These are phyloP conservation scores for Glossophaga mutica DNA, from an alignment of 2,797 vertebrate genomes.

Conservation along the genomic window DNA sequence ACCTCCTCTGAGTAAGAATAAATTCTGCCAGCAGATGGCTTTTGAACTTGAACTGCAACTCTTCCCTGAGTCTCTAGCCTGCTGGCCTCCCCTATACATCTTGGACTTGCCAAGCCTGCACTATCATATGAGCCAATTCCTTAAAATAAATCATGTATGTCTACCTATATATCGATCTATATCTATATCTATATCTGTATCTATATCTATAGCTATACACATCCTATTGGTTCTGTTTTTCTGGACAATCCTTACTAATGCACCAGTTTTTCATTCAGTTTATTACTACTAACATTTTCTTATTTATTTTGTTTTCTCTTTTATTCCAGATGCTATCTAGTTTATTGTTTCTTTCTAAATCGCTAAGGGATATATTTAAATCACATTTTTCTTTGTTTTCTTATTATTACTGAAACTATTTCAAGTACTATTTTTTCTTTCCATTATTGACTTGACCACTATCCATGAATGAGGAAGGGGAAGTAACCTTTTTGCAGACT, in stretches of 20 bases:
- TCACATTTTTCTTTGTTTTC: background rate
- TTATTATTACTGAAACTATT: background rate
- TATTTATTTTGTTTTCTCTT: background rate
- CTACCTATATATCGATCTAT: background rate
- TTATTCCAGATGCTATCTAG: background rate
- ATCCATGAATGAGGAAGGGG: background rate
- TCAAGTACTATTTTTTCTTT: constrained; percentile 22
- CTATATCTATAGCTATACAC: background rate
- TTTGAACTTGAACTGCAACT: background rate
- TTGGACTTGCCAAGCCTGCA: background rate
- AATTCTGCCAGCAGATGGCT: background rate
- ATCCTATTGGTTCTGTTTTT: background rate
- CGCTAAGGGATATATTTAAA: background rate
- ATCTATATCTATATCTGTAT: background rate
- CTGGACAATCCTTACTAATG: background rate
- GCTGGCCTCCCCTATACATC: background rate
- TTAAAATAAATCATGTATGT: background rate
- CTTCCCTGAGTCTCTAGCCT: background rate
- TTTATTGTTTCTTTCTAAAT: constrained; percentile 25
- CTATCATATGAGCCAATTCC: background rate
- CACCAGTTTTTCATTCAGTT: background rate
- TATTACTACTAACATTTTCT: background rate
- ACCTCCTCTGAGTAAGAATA: background rate
- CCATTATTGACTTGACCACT: background rate
- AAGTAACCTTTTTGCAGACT: background rate